These are phyloP conservation scores for Nyctibius bracteatus DNA, from an alignment of 2,113 vertebrate species.

Conservation along the genomic window DNA sequence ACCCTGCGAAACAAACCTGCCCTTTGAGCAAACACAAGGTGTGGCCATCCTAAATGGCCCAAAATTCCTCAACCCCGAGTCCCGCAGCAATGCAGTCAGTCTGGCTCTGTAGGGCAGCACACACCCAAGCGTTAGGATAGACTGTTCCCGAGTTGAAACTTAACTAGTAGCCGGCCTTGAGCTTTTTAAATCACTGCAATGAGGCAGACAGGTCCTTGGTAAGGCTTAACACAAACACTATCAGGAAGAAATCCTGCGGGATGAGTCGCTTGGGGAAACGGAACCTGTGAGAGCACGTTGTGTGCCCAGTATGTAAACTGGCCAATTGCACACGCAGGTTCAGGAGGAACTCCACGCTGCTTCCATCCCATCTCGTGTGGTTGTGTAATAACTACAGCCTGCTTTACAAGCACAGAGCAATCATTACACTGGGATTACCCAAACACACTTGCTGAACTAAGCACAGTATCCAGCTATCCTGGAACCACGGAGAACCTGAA, in stretches of 20 bases:
- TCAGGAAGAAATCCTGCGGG: background rate
- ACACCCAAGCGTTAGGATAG: conserved; percentile 10
- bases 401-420: background rate
- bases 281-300: background rate
- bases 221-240: background rate
- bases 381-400: background rate
- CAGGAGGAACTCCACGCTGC: background rate
- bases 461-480: background rate
- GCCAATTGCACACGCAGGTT: background rate
- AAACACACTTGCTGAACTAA: background rate
- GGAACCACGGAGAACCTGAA: rapidly evolving
- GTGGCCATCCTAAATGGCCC: conserved; percentile 48
- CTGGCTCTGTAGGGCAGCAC: conserved; percentile 33
- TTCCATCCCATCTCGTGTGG: background rate
- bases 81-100: conserved; percentile 49
- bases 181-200: background rate
- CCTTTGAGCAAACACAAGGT: conserved; percentile 60
- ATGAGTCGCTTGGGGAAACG: background rate
- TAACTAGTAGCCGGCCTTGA: background rate
- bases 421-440: background rate
- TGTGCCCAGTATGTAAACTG: background rate
- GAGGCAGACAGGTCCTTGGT: background rate
- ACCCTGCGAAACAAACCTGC: conserved; percentile 49
- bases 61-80: conserved; percentile 23
- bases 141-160: background rate